Conservation (phyloP, 1,140 invertebrate species). For the Bilobella aurantiaca region DNA sequence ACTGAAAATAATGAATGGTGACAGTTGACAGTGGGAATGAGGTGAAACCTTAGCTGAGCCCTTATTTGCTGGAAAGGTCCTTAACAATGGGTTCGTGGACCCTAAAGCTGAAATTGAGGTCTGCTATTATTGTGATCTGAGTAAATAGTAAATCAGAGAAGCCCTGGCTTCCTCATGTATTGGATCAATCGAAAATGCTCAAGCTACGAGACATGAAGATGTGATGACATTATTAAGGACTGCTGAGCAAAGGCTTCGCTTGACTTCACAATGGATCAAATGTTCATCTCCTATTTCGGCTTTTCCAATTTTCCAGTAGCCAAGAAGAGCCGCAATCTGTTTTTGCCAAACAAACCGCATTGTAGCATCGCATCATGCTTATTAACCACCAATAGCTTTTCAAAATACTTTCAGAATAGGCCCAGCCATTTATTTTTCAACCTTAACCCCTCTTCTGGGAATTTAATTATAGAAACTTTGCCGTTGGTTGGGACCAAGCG, state of each 20-base stretch:
- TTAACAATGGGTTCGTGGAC: not conserved
- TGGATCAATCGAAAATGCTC: not conserved
- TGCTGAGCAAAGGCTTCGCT: not conserved
- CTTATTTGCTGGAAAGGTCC: not conserved
- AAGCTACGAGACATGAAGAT: too few relatives aligned
- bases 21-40: not conserved
- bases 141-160: not conserved
- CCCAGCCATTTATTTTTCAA: not conserved
- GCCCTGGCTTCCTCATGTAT: not conserved
- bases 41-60: not conserved
- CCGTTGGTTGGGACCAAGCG: too few relatives aligned
- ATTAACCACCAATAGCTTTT: not conserved
- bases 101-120: not conserved
- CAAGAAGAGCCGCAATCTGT: not conserved
- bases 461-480: too few relatives aligned
- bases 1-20: too few relatives aligned
- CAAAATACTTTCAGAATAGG: not conserved
- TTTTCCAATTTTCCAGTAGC: not conserved
- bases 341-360: conserved; percentile 6
- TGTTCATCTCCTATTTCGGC: not conserved
- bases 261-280: not conserved
- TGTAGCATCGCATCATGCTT: not conserved
- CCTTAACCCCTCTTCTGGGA: too few relatives aligned
- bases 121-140: not conserved
- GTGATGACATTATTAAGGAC: conserved; percentile 1